Evolutionary conservation across 1,140 invertebrate species (phyloP).

Genomic region (Pinna nobilis): DNA sequence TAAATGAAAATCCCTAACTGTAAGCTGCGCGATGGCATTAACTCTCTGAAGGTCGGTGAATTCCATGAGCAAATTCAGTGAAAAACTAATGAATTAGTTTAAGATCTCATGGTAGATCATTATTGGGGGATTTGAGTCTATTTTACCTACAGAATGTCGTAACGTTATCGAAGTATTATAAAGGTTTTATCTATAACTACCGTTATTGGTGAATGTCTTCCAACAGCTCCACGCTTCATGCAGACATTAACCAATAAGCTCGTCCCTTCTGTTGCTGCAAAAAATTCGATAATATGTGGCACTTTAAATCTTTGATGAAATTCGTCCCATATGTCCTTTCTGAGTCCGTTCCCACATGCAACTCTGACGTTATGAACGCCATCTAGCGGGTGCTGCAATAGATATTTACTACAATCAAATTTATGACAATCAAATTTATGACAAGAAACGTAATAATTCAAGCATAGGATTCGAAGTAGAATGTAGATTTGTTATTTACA

Average conservation of each 20-base stretch:
- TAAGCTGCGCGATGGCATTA: no score
- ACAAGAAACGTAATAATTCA: no score
- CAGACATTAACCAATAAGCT: slow-evolving; percentile 40
- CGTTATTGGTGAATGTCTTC: slow-evolving; percentile 57
- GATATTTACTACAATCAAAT: no score
- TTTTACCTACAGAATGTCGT: not conserved
- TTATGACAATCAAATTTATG: no score
- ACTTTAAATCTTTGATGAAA: slow-evolving; percentile 57
- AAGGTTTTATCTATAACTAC: slow-evolving; percentile 30
- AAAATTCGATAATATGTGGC: slow-evolving; percentile 54
- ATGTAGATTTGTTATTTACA: no score
- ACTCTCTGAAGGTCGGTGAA: no score
- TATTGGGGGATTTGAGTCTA: not conserved
- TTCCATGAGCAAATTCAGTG: no score
- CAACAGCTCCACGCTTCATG: slow-evolving; percentile 49
- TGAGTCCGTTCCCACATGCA: slow-evolving; percentile 58
- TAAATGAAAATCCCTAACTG: no score
- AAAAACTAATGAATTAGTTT: no score
- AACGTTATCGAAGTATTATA: not conserved
- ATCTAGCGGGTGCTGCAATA: slow-evolving; percentile 49
- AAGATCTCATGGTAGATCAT: no score
- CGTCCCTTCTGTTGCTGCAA: slow-evolving; percentile 57
- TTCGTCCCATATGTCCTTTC: slow-evolving; percentile 58
- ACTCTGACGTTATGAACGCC: slow-evolving; percentile 46
- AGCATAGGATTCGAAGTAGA: not conserved